Conservation (phyloP, 2,113 vertebrate genomes). For the Apteryx mantelli region DNA sequence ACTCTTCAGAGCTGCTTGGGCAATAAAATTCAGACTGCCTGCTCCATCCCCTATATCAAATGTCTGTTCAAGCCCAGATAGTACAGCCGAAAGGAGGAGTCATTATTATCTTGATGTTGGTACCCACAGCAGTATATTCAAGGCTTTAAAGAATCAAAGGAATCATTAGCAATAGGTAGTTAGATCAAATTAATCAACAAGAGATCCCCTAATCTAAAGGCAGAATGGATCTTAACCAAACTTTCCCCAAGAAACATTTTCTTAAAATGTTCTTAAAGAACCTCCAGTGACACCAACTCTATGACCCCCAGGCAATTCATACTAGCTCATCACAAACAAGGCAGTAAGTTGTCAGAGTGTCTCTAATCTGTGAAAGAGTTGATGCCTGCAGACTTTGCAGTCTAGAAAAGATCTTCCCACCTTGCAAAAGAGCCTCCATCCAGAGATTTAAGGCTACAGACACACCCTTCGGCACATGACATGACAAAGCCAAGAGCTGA, state of each 20-base stretch:
- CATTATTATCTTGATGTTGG: neutral
- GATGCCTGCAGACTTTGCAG: rapidly evolving
- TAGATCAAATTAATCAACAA: neutral
- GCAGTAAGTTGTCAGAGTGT: rapidly evolving
- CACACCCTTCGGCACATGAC: neutral
- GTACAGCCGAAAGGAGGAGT: neutral
- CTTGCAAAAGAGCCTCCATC: neutral
- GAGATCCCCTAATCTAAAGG: neutral
- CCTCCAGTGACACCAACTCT: rapidly evolving
- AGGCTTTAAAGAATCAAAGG: neutral
- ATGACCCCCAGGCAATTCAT: neutral
- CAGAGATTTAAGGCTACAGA: neutral
- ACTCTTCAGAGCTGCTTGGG: neutral
- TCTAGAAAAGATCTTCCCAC: neutral
- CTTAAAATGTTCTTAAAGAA: neutral
- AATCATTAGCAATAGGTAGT: neutral
- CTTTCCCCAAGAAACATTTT: neutral
- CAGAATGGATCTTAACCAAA: neutral
- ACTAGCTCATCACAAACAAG: neutral
- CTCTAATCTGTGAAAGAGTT: neutral
- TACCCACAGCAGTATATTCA: neutral
- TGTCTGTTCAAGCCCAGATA: neutral
- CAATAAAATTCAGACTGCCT: neutral
- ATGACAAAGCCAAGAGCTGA: rapidly evolving
- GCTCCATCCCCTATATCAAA: neutral